These are phyloP conservation scores for Cerastis leucographa DNA, from an alignment of 2,888 invertebrate species.

Conservation along the genomic window DNA sequence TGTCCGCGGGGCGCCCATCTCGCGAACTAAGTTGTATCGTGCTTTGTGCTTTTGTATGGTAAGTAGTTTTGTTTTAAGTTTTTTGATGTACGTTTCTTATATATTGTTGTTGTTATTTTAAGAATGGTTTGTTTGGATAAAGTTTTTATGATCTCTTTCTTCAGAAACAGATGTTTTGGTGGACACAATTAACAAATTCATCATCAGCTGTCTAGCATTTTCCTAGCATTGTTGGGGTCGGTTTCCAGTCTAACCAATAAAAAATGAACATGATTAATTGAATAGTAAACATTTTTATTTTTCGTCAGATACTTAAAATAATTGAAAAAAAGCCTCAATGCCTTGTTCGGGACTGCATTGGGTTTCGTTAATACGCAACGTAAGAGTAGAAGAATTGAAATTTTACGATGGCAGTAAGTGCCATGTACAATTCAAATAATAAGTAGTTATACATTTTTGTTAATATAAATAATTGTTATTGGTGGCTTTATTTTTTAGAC, in stretches of 20 bases:
- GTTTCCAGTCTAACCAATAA: not conserved
- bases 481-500: not conserved
- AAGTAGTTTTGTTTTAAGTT: slow-evolving; percentile 31
- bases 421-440: not conserved
- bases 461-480: not conserved
- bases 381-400: not conserved
- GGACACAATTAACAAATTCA: not conserved
- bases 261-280: not conserved
- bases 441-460: not conserved
- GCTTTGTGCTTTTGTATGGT: slow-evolving; percentile 59
- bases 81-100: not conserved
- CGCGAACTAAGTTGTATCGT: slow-evolving; percentile 79
- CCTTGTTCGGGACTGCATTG: not conserved
- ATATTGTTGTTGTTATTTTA: not conserved
- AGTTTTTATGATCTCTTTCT: not conserved
- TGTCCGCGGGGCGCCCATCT: slow-evolving; percentile 59
- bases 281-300: not conserved
- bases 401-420: not conserved
- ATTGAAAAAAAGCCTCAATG: not conserved
- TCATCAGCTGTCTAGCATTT: not conserved
- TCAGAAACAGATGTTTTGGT: not conserved
- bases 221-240: not conserved
- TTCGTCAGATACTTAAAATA: not conserved
- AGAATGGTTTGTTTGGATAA: not conserved
- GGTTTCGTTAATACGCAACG: not conserved